Percentiles rank a stretch among this genome's conserved stretches.
These are phyloP conservation scores for Pseudobourletiella spinata DNA, from an alignment of 1,140 invertebrate species.

Conservation along the genomic window DNA sequence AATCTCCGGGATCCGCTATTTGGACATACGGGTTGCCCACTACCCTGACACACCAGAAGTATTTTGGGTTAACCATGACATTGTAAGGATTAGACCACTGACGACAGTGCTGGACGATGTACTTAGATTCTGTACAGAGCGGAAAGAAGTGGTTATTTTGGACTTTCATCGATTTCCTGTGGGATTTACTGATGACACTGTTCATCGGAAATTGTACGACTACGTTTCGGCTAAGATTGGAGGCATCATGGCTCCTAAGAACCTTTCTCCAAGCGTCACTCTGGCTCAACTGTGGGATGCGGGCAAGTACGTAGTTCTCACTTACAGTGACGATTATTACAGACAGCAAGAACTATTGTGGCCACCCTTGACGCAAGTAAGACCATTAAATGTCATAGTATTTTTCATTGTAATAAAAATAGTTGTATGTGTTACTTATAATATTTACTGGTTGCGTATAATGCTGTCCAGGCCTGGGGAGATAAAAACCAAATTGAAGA, in stretches of 20 bases:
- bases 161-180: conserved; percentile 53
- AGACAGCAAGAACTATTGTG: conserved; percentile 20
- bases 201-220: conserved; percentile 17
- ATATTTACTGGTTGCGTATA: background rate
- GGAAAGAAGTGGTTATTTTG: conserved; percentile 55
- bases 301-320: conserved; percentile 28
- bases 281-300: conserved; percentile 28
- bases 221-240: conserved; percentile 18
- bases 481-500: conserved; percentile 17
- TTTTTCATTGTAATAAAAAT: background rate
- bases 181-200: background rate
- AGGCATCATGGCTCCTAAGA: conserved; percentile 15
- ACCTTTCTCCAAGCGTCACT: conserved; percentile 12
- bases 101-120: conserved; percentile 53
- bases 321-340: conserved; percentile 27
- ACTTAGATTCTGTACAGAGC: conserved; percentile 51
- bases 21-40: conserved; percentile 51
- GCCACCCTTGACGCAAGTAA: conserved; percentile 27
- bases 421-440: background rate
- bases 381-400: background rate
- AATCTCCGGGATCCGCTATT: conserved; percentile 49
- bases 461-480: conserved; percentile 27
- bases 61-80: conserved; percentile 62
- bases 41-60: conserved; percentile 43
- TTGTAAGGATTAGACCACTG: conserved; percentile 55